Base-by-base conservation (phyloP, 2,888 invertebrate species). In the Ochropleura leucogaster region DNA sequence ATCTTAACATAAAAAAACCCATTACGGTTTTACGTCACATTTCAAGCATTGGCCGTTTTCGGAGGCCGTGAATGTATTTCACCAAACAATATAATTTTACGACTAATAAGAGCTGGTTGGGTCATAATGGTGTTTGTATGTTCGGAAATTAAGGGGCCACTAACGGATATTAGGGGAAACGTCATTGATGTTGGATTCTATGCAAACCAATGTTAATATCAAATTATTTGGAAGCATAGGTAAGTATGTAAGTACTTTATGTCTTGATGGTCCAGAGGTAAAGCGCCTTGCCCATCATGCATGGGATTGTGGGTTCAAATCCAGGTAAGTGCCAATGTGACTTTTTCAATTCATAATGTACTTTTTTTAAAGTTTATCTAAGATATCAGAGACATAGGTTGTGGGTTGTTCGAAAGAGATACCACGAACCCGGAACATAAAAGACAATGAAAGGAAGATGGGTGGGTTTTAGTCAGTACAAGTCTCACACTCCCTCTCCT, bases 1-100 rank as follows among this genome's bases (percentile, higher is more conserved):
- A 30, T 30, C 30, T 30, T 30, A 30, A 18, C 20, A 68, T 4
- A 3, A 74, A 57, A 3, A 68, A 64, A 53, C 16, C 46, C n/a
- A 59, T 20, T 9, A 57, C 30, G 3, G 12, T 59, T 55, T 30
- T 30, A 63, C 7, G 30, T n/a, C 14, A 72, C 60, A 69, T 44
- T 60, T 65, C 12, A 68, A 59, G 42, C 30, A 18, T 63, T 51
- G 20, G n/a, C 51, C 40, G 47, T 51, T 78, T 63, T 64, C 77
- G 12, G 14, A 30, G 42, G 40, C n/a, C 46, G n/a, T 51, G 14
- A 72, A 77, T 77, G 57, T 72, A 71, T 76, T 68, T 72, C 40
- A 20, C 49, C 46, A 64, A 42, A 73, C 60, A 70, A 70, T 74
- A 74, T 81, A 74, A 74, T 71, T 74, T 81, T 66, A 78, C 74